Conservation (phyloP, 1,140 invertebrate genomes). For the Dolichoris vasculosae region DNA sequence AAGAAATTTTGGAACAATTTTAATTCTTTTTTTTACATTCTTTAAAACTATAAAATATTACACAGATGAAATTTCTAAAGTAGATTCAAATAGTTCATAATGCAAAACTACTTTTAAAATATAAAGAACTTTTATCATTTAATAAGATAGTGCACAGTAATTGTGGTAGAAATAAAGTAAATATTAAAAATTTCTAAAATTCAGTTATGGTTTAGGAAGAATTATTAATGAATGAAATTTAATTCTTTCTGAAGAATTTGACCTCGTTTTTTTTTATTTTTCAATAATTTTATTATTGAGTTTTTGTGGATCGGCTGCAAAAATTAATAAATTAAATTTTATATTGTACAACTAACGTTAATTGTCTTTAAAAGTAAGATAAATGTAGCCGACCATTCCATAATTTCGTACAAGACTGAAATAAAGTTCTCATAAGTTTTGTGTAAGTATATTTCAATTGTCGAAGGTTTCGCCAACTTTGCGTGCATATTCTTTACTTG, state of each 20-base stretch:
- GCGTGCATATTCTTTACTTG: not conserved
- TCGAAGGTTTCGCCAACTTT: not conserved
- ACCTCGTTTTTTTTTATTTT: not conserved
- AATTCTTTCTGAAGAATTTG: not conserved
- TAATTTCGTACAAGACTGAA: not conserved
- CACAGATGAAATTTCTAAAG: too few species aligned
- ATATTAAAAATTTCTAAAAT: not conserved
- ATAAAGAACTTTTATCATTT: not conserved
- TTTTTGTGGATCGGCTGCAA: not conserved
- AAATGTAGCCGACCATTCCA: not conserved
- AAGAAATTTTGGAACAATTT: not conserved
- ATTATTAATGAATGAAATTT: not conserved
- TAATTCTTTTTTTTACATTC: not conserved
- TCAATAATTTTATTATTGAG: too few species aligned
- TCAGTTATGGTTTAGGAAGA: not conserved
- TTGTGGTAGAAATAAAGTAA: not conserved
- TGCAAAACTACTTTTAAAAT: not conserved
- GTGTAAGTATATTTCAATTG: not conserved
- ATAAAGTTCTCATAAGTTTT: constrained; percentile 30
- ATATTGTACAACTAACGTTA: not conserved
- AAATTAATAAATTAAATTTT: constrained; percentile 14
- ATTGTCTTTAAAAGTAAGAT: not conserved
- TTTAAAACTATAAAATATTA: too few species aligned
- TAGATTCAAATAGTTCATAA: not conserved
- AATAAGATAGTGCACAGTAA: too few species aligned